Base-by-base conservation (phyloP, 2,888 invertebrate genomes). In the Melinaea marsaeus region DNA sequence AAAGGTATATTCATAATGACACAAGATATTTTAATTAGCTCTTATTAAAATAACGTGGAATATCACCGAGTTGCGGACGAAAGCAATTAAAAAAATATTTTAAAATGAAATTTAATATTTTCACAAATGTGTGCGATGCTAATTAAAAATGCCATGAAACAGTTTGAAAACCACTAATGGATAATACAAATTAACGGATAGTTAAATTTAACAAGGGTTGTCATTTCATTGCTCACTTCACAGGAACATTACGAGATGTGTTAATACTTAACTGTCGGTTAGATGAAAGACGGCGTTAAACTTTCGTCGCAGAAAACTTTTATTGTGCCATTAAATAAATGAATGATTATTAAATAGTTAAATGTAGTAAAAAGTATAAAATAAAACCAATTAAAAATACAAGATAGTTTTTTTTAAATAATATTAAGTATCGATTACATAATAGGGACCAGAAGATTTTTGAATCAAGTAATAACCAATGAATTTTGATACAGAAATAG, bases 181-280 rank as follows among this genome's bases (percentile, higher is more conserved):
- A 42, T 42, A 9, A 42, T 9, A 51, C 32, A 13, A 51, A 51
- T 51, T 22, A 51, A 13, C 51, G 32, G 22, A 22, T 2, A 51
- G 4, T 51, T 22, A 51, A 51, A 51, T 51, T 51, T 51, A 51
- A 51, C 51, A 51, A 32, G 51, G 32, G 51, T 51, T 51, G 13
- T n/a, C 13, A 51, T 32, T 51, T 51, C 11, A 51, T 32, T 51
- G 32, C 51, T 51, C 32, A 6, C 32, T 51, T 51, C 51, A 51
- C 51, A 51, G 51, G 11, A 32, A 51, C 51, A 51, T 51, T 51
- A 51, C 32, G 51, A 51, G 51, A 51, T 32, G 22, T 22, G 51
- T 48, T 48, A 22, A 51, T 22, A 51, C 22, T 9, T 51, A 51
- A 51, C 32, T 51, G 51, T 32, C 51, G 51, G 51, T 51, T 51